Percentiles rank a stretch among this genome's conserved stretches.
Conservation (phyloP, 2,888 invertebrate genomes). For the Octonoba sinensis region DNA sequence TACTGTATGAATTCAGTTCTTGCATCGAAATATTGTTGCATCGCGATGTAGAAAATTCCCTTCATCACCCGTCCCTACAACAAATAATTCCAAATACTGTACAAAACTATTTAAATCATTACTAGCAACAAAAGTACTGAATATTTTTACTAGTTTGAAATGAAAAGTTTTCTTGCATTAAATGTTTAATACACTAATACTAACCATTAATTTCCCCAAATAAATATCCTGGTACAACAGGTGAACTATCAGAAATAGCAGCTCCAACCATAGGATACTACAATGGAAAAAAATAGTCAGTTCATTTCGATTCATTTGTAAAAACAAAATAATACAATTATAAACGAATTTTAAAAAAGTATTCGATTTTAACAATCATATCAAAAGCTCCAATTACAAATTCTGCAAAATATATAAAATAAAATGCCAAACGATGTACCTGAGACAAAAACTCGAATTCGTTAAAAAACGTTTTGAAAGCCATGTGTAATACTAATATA, state of each 20-base stretch:
- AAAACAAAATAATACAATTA: not conserved
- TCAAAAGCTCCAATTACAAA: not conserved
- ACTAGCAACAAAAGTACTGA: not conserved
- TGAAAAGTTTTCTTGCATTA: no score
- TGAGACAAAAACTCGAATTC: slow-evolving; percentile 46
- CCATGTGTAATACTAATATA: slow-evolving; percentile 7
- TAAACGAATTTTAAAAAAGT: not conserved
- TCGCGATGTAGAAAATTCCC: no score
- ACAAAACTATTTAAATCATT: not conserved
- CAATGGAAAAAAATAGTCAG: slow-evolving; percentile 5
- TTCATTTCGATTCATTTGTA: not conserved
- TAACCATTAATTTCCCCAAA: slow-evolving; percentile 62
- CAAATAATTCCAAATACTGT: no score
- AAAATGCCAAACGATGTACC: not conserved
- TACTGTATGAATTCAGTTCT: not conserved
- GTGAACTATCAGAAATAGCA: slow-evolving; percentile 39
- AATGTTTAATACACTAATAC: not conserved
- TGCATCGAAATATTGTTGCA: no score
- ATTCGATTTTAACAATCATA: not conserved
- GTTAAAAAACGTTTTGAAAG: slow-evolving; percentile 32
- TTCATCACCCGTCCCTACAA: no score
- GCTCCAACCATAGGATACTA: slow-evolving; percentile 49
- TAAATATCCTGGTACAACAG: slow-evolving; percentile 52
- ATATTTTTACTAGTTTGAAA: no score
- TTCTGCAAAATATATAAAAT: not conserved